These are phyloP conservation scores for Antheraea pernyi DNA, from an alignment of 1,140 invertebrate genomes.

Conservation along the genomic window DNA sequence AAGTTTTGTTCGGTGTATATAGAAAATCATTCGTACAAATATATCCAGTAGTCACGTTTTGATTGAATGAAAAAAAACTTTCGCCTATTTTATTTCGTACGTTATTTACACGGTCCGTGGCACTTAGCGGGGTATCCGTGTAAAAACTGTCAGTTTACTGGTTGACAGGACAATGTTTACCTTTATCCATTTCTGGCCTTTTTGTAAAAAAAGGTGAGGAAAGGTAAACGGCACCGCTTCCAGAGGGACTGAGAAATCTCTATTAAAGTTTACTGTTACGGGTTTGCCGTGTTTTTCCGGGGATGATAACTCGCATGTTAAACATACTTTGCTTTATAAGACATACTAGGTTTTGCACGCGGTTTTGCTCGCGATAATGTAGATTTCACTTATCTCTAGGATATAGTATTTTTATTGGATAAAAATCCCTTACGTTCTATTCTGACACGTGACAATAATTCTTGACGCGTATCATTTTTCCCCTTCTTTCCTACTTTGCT, in stretches of 20 bases:
- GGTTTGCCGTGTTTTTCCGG: neutral
- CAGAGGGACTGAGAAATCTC: conserved; percentile 7
- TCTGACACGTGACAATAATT: too few species aligned
- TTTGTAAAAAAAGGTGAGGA: neutral
- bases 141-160: conserved; percentile 9
- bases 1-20: too few species aligned
- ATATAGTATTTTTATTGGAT: too few species aligned
- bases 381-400: too few species aligned
- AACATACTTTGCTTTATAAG: neutral
- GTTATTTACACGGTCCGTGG: neutral
- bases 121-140: neutral
- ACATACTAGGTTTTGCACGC: neutral
- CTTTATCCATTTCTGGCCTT: conserved; percentile 6
- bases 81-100: neutral
- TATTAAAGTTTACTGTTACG: neutral
- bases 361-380: too few species aligned
- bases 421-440: too few species aligned
- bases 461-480: too few species aligned
- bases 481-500: too few species aligned
- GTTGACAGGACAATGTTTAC: conserved; percentile 1
- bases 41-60: neutral
- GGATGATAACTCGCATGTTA: neutral
- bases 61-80: neutral
- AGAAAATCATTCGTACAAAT: too few species aligned
- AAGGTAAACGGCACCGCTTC: neutral